Evolutionary conservation across 2,113 vertebrate species (phyloP), one percentile per base, ranked within the genome.

Genomic region (Xiphophorus hellerii): DNA sequence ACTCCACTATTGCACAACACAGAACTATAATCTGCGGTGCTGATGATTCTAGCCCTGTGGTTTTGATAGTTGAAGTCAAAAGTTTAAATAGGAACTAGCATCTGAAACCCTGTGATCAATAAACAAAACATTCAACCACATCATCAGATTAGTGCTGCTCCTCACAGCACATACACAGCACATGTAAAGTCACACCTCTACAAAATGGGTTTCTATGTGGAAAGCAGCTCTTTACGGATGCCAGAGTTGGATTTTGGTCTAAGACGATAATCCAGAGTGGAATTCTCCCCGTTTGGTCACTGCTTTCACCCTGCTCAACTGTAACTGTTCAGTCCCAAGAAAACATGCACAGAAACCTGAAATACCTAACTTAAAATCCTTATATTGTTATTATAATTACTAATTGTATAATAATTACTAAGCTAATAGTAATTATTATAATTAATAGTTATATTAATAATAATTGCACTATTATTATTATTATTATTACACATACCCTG

Each of bases 201-300:
- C 70, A 65, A 33, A 54, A 8, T 66, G 81, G 83, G 69, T 74
- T 78, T 73, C 44, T 37, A 37, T 33, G 27, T 76, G 62, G 70
- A 84, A 90, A 86, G 76, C 74, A 71, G 82, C 82, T 85, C 83
- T 88, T 88, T 86, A 81, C 74, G 62, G 78, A 85, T 68, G 64
- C 74, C 61, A 78, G 85, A 35, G 44, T 66, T 74, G 90, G 87
- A 92, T 93, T 91, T 71, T 78, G 82, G 78, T 84, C 85, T 94
- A 87, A 93, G 90, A 82, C 78, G 80, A 88, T 95, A 94, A 95
- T 94, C 94, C 93, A 92, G 81, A 73, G 27, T 33, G 81, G 94
- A 95, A 94, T 94, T 91, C 81, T 88, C 70, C 73, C 74, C 58
- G 75, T 74, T 54, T 81, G 80, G 74, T 84, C 3, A 33, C 83